Conservation (phyloP, 2,113 vertebrate genomes). For the Anolis carolinensis region DNA sequence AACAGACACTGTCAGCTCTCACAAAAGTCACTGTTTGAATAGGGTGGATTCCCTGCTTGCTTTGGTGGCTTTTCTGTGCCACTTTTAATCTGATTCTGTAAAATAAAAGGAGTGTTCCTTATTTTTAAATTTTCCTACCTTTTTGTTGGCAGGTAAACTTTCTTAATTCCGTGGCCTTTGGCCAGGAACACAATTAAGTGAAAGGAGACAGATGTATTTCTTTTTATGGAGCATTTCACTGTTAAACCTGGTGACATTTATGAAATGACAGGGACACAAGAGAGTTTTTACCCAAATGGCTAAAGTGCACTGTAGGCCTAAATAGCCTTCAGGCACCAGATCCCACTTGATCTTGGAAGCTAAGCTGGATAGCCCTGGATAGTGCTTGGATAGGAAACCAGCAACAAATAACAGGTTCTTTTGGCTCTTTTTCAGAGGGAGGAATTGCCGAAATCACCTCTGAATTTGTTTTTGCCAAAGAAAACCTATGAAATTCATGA, state of each 20-base stretch:
- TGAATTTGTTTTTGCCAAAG: too few species aligned
- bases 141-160: constrained; percentile 36
- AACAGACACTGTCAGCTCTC: constrained; percentile 16
- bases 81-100: constrained; percentile 28
- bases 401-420: too few species aligned
- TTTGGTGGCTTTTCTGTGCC: constrained; percentile 23
- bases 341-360: too few species aligned
- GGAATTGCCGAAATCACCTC: too few species aligned
- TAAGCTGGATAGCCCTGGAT: too few species aligned
- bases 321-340: too few species aligned
- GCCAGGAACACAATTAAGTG: constrained; percentile 53
- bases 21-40: constrained; percentile 6
- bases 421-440: too few species aligned
- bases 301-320: too few species aligned
- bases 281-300: not conserved
- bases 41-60: not conserved
- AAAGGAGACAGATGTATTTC: constrained; percentile 37
- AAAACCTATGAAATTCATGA: too few species aligned
- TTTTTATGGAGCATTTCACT: constrained; percentile 50
- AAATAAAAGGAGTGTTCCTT: not conserved
- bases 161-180: constrained; percentile 36
- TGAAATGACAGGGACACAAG: constrained; percentile 19
- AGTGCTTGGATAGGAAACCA: too few species aligned
- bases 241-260: constrained; percentile 55
- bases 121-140: not conserved